A percentile compares a stretch with the other conserved stretches of the same genome.
phyloP scores from a whole-genome alignment of 2,888 invertebrate genomes.

The Andrena praecox region DNA sequence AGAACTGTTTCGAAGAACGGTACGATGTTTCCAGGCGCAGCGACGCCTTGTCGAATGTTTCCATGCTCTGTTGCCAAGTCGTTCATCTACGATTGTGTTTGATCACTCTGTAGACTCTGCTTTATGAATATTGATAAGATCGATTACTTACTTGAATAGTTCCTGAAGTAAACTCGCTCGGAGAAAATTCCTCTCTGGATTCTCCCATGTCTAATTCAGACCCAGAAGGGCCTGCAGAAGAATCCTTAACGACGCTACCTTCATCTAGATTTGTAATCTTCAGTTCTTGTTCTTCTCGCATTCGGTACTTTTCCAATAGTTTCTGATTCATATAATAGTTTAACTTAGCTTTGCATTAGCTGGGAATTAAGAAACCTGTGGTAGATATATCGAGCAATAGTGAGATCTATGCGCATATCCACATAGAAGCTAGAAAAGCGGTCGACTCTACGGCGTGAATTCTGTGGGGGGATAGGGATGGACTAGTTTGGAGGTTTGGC shows the following conservation, averaged over 20 bases:
- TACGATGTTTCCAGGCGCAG: not conserved
- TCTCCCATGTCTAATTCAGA: not conserved
- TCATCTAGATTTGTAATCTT: conserved; percentile 53
- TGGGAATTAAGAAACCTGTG: no score
- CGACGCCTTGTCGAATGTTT: not conserved
- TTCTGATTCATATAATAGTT: conserved; percentile 12
- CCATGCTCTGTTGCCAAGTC: not conserved
- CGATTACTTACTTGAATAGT: conserved; percentile 34
- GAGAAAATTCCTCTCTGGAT: not conserved
- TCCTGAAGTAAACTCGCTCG: conserved; percentile 35
- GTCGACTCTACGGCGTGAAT: no score
- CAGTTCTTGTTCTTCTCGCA: conserved; percentile 45
- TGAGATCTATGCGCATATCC: no score
- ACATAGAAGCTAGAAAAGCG: no score
- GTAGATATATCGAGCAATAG: no score
- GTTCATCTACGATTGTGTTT: not conserved
- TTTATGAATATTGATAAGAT: not conserved
- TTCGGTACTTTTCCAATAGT: conserved; percentile 45
- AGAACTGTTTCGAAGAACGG: conserved; percentile 30
- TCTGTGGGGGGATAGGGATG: no score
- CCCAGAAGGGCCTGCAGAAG: conserved; percentile 33
- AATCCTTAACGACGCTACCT: conserved; percentile 49
- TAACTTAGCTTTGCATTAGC: no score
- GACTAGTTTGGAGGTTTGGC: not conserved
- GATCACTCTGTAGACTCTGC: not conserved